Evolutionary conservation across 2,888 invertebrate genomes (phyloP).

Genomic region (Minunthozetes semirufus): DNA sequence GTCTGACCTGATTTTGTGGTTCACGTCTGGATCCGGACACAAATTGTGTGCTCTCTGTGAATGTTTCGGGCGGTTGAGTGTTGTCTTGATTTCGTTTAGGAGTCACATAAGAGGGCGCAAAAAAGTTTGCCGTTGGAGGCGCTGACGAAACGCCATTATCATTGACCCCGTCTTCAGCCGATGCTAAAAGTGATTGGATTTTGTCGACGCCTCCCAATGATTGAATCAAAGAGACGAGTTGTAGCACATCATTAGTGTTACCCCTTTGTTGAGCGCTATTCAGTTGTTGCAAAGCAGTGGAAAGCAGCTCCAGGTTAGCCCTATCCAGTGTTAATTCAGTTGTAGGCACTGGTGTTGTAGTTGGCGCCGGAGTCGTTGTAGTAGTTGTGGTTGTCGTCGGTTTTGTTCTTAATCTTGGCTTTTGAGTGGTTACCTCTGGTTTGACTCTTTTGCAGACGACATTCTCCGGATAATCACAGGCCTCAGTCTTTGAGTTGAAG

Average conservation of each 20-base stretch:
- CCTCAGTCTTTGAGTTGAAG: conserved; percentile 84
- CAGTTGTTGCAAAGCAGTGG: conserved; percentile 28
- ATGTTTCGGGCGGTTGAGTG: conserved; percentile 33
- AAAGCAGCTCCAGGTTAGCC: conserved; percentile 3
- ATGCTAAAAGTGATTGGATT: conserved; percentile 42
- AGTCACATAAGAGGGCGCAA: conserved; percentile 37
- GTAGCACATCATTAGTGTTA: conserved; percentile 40
- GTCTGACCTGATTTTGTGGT: conserved; percentile 30
- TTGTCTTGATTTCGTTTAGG: conserved; percentile 32
- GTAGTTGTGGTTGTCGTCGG: conserved; percentile 34
- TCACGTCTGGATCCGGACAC: conserved; percentile 1
- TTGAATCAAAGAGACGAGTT: conserved; percentile 43
- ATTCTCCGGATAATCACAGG: conserved; percentile 83
- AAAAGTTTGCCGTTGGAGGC: conserved; percentile 31
- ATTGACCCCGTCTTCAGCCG: conserved; percentile 30
- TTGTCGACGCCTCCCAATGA: conserved; percentile 46
- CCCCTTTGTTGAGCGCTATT: conserved; percentile 33
- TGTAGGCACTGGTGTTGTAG: conserved; percentile 35
- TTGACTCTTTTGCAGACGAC: conserved; percentile 52
- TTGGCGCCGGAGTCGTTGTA: conserved; percentile 39
- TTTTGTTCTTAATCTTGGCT: conserved; percentile 26
- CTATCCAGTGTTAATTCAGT: conserved; percentile 18
- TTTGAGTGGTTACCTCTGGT: conserved; percentile 18
- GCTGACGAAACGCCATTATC: conserved; percentile 21
- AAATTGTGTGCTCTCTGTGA: conserved; percentile 24